A percentile compares a stretch with the other conserved stretches of the same genome.
Conservation (phyloP, 2,113 vertebrate genomes). For the Euleptes europaea region DNA sequence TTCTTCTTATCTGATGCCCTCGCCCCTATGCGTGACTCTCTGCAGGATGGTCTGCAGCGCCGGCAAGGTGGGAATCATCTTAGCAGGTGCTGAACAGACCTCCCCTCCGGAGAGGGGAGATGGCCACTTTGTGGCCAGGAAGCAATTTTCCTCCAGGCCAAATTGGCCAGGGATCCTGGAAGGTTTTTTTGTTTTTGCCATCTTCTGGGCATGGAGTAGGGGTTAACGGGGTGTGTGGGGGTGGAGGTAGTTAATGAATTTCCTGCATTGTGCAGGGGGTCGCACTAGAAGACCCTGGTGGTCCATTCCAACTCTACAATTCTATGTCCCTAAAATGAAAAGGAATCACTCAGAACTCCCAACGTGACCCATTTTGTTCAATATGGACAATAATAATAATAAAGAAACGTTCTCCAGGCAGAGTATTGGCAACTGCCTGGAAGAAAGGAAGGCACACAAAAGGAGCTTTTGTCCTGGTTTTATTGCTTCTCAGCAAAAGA, state of each 20-base stretch:
- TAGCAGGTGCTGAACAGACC: background rate
- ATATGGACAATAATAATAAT: constrained; percentile 53
- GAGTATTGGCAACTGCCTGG: constrained; percentile 47
- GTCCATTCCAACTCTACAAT: too few relatives aligned
- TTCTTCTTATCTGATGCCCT: too few relatives aligned
- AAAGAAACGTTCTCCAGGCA: constrained; percentile 32
- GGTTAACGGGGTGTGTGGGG: too few relatives aligned
- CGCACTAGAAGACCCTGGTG: too few relatives aligned
- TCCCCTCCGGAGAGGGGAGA: background rate
- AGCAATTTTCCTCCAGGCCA: too few relatives aligned
- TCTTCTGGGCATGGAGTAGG: too few relatives aligned
- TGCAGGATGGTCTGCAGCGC: background rate
- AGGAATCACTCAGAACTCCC: constrained; percentile 25
- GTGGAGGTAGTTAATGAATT: too few relatives aligned
- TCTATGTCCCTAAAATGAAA: constrained; percentile 5
- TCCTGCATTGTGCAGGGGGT: too few relatives aligned
- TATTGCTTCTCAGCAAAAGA: constrained; percentile 42
- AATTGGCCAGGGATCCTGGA: too few relatives aligned
- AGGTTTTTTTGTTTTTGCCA: too few relatives aligned
- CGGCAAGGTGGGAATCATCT: rapidly evolving
- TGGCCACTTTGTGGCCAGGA: too few relatives aligned
- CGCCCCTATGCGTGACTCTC: too few relatives aligned
- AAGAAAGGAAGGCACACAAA: constrained; percentile 62
- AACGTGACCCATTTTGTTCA: constrained; percentile 44
- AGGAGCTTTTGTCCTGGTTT: constrained; percentile 48